phyloP scores from a whole-genome alignment of 2,113 vertebrate species.

The Poeciliopsis retropinna region DNA sequence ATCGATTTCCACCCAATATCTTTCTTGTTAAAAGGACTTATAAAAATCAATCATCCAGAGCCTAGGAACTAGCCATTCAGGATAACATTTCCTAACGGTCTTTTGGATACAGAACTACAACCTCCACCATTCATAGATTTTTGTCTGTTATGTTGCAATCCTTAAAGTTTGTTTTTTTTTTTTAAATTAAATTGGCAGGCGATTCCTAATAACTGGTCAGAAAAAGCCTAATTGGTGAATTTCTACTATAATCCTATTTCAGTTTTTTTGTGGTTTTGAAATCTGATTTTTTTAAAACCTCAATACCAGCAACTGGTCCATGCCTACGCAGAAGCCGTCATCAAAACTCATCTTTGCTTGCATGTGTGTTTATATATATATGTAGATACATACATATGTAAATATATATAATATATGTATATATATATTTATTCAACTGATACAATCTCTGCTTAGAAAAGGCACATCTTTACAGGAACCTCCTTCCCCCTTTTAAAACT shows the following conservation, averaged over 20 bases:
- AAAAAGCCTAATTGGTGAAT: not conserved
- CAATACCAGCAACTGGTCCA: not conserved
- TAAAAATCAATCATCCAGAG: not conserved
- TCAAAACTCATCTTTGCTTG: too few species aligned
- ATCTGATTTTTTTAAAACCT: not conserved
- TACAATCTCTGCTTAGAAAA: slow-evolving; percentile 58
- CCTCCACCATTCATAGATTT: not conserved
- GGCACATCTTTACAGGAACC: slow-evolving; percentile 71
- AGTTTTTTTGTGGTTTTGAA: not conserved
- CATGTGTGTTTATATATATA: too few species aligned
- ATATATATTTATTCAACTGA: not conserved
- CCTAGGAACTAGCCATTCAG: too few species aligned
- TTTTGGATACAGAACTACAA: not conserved
- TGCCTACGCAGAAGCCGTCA: not conserved
- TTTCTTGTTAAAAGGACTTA: too few species aligned
- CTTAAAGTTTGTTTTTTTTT: not conserved
- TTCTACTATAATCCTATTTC: not conserved
- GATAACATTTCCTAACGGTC: not conserved
- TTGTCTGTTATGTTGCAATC: not conserved
- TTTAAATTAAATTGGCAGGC: not conserved
- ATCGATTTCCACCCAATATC: not conserved
- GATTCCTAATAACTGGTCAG: not conserved
- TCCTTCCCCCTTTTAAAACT: slow-evolving; percentile 22
- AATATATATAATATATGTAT: too few species aligned
- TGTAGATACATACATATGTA: rapidly evolving